phyloP scores from a whole-genome alignment of 2,888 invertebrate species.

The Stramonita haemastoma region DNA sequence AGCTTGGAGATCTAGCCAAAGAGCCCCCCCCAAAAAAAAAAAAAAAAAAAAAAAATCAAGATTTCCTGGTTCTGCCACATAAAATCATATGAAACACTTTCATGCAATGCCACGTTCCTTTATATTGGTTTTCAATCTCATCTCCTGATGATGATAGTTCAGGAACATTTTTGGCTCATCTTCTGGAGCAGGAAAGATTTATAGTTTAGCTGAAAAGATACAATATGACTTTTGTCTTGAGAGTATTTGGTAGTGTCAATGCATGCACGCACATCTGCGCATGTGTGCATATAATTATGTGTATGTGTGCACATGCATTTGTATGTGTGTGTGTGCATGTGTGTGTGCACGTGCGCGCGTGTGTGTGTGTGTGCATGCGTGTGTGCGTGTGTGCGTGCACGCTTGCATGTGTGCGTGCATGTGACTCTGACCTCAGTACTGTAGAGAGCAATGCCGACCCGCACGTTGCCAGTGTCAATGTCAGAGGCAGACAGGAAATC shows the following conservation, averaged over 20 bases:
- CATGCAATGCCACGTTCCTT: too few species aligned
- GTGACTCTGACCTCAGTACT: constrained; percentile 52
- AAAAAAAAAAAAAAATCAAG: too few species aligned
- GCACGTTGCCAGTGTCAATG: constrained; percentile 63
- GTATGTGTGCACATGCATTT: background rate
- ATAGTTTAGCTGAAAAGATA: too few species aligned
- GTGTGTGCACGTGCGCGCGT: background rate
- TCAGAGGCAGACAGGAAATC: constrained; percentile 65
- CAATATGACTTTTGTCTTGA: too few species aligned
- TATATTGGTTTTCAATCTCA: too few species aligned
- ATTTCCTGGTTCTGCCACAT: too few species aligned
- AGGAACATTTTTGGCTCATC: too few species aligned
- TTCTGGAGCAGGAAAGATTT: too few species aligned
- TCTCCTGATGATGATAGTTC: too few species aligned
- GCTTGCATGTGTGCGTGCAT: background rate
- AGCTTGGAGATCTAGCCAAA: too few species aligned
- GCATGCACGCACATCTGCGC: background rate
- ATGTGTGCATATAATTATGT: background rate
- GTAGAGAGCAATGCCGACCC: constrained; percentile 64
- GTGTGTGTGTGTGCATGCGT: background rate
- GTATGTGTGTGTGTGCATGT: background rate
- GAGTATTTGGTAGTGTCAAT: background rate
- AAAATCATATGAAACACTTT: too few species aligned
- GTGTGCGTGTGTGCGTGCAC: background rate
- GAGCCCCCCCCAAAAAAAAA: too few species aligned